phyloP scores from a whole-genome alignment of 2,797 vertebrate species.

The Scyliorhinus canicula region DNA sequence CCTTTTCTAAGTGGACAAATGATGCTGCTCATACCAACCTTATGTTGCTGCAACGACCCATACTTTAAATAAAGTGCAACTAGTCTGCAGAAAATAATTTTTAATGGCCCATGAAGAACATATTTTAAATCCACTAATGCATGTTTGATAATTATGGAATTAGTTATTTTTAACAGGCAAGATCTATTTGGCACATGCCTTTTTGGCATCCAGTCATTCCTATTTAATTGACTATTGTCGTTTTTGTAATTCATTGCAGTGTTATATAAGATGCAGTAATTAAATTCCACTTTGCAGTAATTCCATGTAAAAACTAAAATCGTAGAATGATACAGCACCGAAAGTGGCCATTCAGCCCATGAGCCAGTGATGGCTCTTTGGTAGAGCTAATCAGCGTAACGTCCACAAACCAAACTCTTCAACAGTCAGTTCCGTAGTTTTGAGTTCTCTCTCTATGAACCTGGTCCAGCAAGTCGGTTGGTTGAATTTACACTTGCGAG shows the following conservation, averaged over 20 bases:
- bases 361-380: background rate
- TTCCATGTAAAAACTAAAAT: constrained; percentile 39
- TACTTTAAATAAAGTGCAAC: background rate
- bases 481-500: constrained; percentile 21
- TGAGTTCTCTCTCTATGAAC: background rate
- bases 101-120: constrained; percentile 25
- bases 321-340: background rate
- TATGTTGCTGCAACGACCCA: no score
- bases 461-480: background rate
- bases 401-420: background rate
- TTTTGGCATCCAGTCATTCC: constrained; percentile 35
- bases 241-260: constrained; percentile 24
- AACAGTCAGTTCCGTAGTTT: background rate
- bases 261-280: constrained; percentile 1
- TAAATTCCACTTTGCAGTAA: constrained; percentile 46
- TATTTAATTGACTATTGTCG: constrained; percentile 20
- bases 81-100: background rate
- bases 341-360: background rate
- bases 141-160: constrained; percentile 14
- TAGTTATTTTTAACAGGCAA: constrained; percentile 23
- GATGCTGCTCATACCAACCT: background rate
- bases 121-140: background rate
- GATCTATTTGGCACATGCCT: constrained; percentile 19
- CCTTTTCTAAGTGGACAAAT: background rate
- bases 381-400: background rate